Conservation (phyloP, 2,113 vertebrate species). For the Toxotes chatareus region DNA sequence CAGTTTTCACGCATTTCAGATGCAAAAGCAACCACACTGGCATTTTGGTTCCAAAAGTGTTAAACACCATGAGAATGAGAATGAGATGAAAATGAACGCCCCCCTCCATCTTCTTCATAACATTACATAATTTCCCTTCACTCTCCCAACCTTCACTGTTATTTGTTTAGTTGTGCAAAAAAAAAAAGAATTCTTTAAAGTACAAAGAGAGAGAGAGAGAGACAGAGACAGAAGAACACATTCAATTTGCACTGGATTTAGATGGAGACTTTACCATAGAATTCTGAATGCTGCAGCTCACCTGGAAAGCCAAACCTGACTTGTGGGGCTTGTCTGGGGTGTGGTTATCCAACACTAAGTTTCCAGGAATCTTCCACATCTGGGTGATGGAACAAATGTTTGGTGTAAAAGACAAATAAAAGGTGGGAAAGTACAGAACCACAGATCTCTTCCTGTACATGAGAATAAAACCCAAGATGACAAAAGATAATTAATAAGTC, state of each 20-base stretch:
- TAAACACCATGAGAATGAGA: constrained; percentile 8
- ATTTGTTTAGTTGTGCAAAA: background rate
- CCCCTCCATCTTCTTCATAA: constrained; percentile 5
- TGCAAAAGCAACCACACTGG: background rate
- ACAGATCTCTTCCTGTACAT: background rate
- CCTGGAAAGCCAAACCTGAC: constrained; percentile 46
- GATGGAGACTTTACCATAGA: background rate
- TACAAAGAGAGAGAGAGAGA: background rate
- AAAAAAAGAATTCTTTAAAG: background rate
- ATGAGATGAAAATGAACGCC: background rate
- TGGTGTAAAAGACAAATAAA: constrained; percentile 24
- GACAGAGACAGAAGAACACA: too few species aligned
- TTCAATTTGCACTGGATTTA: background rate
- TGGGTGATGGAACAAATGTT: constrained; percentile 44
- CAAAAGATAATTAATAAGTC: background rate
- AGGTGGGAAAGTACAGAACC: background rate
- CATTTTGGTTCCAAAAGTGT: constrained; percentile 26
- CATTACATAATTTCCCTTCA: background rate
- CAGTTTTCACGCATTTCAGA: constrained; percentile 10
- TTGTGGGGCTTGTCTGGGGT: background rate
- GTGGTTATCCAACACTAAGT: constrained; percentile 9
- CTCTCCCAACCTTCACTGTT: background rate
- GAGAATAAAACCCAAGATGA: background rate
- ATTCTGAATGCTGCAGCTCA: constrained; percentile 27
- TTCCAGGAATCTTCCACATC: constrained; percentile 40